Evolutionary conservation across 2,113 vertebrate species (phyloP), one percentile per base, ranked within the genome.

Genomic region (Megaceryle torquata): DNA sequence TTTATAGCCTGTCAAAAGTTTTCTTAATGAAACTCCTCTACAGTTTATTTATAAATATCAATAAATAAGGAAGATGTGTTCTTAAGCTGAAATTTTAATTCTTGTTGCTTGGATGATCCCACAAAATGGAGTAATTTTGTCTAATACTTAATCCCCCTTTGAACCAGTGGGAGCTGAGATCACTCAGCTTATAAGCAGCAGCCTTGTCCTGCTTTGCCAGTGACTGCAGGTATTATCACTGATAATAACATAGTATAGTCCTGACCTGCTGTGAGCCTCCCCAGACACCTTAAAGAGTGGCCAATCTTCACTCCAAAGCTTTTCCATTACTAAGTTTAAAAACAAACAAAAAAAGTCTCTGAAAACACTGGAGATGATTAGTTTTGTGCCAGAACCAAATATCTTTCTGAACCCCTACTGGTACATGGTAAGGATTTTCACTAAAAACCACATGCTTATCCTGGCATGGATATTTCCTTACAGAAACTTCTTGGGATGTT

Each of bases 361-460:
- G 37, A 41, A 82, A 84, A 53, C 29, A 79, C 53, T 31, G 15
- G 74, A 90, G 53, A 96, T 1, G 2, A 65, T 20, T 37, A 91
- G 24, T 76, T 92, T 87, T 54, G 53, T 5, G 2, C 88, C 80
- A 43, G 56, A 53, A 37, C 83, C 72, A 75, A 93, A 78, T 25
- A 75, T 1, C 25, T 77, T 80, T 1, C 11, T 1, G 0, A 1
- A 6, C 5, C 1, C 65, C 11, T 69, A 21, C 1, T 54, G 31
- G 17, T n/a, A 14, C 9, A 33, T n/a, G n/a, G n/a, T n/a, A n/a
- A n/a, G n/a, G n/a, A n/a, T n/a, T n/a, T n/a, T n/a, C n/a, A n/a
- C n/a, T n/a, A n/a, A n/a, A n/a, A n/a, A n/a, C n/a, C n/a, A n/a
- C n/a, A n/a, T n/a, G n/a, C n/a, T n/a, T n/a, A n/a, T n/a, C n/a